Evolutionary conservation across 2,888 invertebrate genomes (phyloP).

Genomic region (Sisyra nigra): DNA sequence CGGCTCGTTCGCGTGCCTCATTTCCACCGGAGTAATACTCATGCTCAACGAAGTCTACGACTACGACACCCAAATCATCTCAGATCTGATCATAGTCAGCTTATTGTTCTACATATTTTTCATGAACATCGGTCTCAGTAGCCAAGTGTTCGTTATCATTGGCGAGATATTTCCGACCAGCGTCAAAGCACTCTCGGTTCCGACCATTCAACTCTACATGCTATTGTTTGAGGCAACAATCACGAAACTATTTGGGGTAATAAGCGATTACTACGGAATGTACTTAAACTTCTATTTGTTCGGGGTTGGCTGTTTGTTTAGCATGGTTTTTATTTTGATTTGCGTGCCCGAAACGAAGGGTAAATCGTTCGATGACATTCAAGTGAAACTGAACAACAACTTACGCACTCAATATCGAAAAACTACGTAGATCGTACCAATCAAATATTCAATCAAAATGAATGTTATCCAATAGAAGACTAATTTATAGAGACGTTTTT

Average conservation of each 20-base stretch:
- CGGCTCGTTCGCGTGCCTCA: conserved; percentile 35
- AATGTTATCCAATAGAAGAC: no score
- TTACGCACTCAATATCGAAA: neutral
- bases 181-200: conserved; percentile 3
- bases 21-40: conserved; percentile 32
- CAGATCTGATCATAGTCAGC: neutral
- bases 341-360: conserved; percentile 5
- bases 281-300: conserved; percentile 3
- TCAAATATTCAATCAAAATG: no score
- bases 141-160: conserved; percentile 2
- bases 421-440: no score
- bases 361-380: conserved; percentile 5
- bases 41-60: conserved; percentile 26
- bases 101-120: conserved; percentile 3
- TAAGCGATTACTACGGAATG: neutral
- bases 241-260: conserved; percentile 5
- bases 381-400: neutral
- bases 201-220: neutral
- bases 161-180: conserved; percentile 5
- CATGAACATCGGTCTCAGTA: conserved; percentile 3
- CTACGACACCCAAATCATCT: conserved; percentile 19
- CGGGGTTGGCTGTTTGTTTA: neutral
- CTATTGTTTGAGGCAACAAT: neutral
- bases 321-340: conserved; percentile 3
- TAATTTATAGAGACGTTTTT: no score